Conservation (phyloP, 2,797 vertebrate species). For the Falco biarmicus region DNA sequence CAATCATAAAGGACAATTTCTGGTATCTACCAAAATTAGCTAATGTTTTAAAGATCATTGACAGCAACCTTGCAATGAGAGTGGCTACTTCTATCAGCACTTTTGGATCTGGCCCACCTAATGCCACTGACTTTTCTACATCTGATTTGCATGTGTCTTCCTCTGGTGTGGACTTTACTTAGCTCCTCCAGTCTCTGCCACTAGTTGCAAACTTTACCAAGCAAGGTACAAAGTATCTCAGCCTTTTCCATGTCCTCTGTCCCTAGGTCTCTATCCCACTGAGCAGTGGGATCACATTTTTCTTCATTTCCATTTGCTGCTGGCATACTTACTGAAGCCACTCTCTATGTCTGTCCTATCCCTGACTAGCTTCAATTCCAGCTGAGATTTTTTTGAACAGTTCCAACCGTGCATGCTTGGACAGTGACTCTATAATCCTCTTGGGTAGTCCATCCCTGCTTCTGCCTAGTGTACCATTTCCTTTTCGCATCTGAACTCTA, state of each 20-base stretch:
- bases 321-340: not conserved
- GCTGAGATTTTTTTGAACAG: not conserved
- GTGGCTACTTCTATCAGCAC: not conserved
- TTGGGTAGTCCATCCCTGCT: not conserved
- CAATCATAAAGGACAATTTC: not conserved
- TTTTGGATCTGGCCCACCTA: not conserved
- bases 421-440: not conserved
- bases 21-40: not conserved
- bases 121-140: not conserved
- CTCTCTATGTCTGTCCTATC: not conserved
- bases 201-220: not conserved
- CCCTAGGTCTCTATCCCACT: not conserved
- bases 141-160: not conserved
- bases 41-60: not conserved
- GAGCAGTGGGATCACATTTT: not conserved
- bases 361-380: not conserved
- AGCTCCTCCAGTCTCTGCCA: not conserved
- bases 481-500: not conserved
- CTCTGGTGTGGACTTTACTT: not conserved
- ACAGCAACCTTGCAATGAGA: not conserved
- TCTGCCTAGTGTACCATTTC: not conserved
- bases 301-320: not conserved
- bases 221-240: not conserved
- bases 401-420: not conserved
- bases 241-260: not conserved